Evolutionary conservation across 2,113 vertebrate genomes (phyloP).

Genomic region (Atrichornis clamosus): DNA sequence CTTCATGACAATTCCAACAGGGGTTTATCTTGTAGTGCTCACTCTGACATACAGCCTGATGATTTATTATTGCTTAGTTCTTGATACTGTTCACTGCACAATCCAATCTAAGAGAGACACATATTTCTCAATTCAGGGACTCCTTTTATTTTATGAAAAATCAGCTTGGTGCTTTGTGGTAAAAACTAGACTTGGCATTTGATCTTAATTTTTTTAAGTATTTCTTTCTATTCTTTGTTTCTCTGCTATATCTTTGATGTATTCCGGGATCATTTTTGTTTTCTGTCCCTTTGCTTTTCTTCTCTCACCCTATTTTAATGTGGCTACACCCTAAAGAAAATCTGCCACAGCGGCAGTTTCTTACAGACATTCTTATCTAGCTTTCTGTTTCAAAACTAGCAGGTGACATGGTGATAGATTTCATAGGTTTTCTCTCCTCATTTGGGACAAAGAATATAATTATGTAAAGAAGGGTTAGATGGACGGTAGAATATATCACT

Average conservation of each 20-base stretch:
- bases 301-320: not conserved
- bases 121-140: conserved; percentile 86
- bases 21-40: conserved; percentile 74
- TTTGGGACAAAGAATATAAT: conserved; percentile 60
- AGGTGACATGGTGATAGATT: conserved; percentile 55
- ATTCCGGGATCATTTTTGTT: conserved; percentile 3
- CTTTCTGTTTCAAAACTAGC: conserved; percentile 19
- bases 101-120: conserved; percentile 84
- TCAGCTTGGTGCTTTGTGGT: conserved; percentile 68
- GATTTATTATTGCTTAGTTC: conserved; percentile 84
- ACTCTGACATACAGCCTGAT: conserved; percentile 73
- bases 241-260: conserved; percentile 20
- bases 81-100: conserved; percentile 86
- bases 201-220: conserved; percentile 67
- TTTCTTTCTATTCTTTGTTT: conserved; percentile 9
- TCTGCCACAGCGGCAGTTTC: not conserved
- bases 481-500: conserved; percentile 56
- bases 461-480: conserved; percentile 56
- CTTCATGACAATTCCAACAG: conserved; percentile 78
- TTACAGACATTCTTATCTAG: conserved; percentile 30
- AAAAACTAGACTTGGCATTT: conserved; percentile 57
- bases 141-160: conserved; percentile 84
- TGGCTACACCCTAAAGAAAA: conserved; percentile 26
- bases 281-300: not conserved
- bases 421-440: conserved; percentile 46